Base-by-base conservation (phyloP, 2,797 vertebrate genomes). In the Microctenopoma lineatum region DNA sequence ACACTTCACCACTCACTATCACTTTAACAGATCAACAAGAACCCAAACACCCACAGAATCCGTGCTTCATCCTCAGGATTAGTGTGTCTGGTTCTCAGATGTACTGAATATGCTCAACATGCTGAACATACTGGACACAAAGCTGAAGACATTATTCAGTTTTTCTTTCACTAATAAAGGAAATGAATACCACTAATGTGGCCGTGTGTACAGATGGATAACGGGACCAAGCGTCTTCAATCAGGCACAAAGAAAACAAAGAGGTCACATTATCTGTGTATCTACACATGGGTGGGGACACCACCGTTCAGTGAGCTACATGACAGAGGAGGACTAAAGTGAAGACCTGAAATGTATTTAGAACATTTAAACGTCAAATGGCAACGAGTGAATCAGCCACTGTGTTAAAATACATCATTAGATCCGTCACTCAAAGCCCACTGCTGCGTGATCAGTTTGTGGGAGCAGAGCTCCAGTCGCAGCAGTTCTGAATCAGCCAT, bases 401-500 rank as follows among this genome's bases (percentile, higher is more conserved):
- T 48, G 12, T 36, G 73, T 4, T 72, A 47, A 52, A 26, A 47
- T n/a, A 2, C 34, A 45, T 59, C 2, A 66, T 55, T 25, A 46
- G 16, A 74, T 26, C 67, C 8, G 74, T 76, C 85, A 56, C 34
- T 84, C 79, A 52, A 34, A 66, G 55, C 57, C 74, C 18, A 58
- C 0, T 4, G 47, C 48, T 45, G 60, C 56, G 41, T 73, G 71
- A 39, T 84, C 73, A 65, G 26, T 69, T 34, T 29, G 26, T 41
- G 52, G 52, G 76, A 51, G 36, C 71, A 14, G 54, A 45, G 39
- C 50, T 34, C 2, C 26, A 16, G 12, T 1, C 5, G 4, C 48
- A 58, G 62, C 64, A 47, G 44, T 27, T 50, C 78, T 75, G 79
- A 83, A 47, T 88, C 81, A 60, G 84, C 84, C 0, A 50, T 42